Conservation (phyloP, 2,888 invertebrate species). For the Thereva nobilitata region DNA sequence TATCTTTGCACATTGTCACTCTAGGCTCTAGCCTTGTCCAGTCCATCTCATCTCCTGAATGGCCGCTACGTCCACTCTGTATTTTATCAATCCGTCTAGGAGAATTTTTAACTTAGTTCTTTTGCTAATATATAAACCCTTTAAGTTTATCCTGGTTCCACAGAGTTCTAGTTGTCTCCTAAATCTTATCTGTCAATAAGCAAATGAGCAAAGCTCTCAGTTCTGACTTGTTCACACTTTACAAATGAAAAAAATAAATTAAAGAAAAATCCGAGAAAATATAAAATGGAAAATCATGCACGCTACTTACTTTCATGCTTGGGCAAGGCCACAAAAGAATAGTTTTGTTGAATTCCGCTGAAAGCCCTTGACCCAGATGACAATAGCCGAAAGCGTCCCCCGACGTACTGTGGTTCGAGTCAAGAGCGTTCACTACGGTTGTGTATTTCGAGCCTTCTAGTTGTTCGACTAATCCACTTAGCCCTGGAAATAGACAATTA, state of each 20-base stretch:
- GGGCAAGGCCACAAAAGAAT: slow-evolving; percentile 58
- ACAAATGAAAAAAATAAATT: not conserved
- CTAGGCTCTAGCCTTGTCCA: no score
- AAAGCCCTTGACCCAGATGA: slow-evolving; percentile 54
- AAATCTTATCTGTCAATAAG: no score
- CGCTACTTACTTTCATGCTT: slow-evolving; percentile 55
- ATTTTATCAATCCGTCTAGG: no score
- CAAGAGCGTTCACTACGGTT: slow-evolving; percentile 55
- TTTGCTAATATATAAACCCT: no score
- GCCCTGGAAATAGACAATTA: slow-evolving; percentile 48
- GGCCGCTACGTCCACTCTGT: no score
- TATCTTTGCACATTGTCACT: no score
- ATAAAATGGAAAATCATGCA: not conserved
- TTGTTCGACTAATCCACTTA: slow-evolving; percentile 57
- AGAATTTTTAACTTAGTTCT: no score
- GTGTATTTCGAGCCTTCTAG: slow-evolving; percentile 56
- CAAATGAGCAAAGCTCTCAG: not conserved
- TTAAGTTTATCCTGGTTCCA: no score
- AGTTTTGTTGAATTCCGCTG: slow-evolving; percentile 55
- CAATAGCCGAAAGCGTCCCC: slow-evolving; percentile 50
- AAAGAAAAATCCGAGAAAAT: not conserved
- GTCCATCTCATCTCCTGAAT: no score
- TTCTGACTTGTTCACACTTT: not conserved
- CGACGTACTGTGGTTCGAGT: slow-evolving; percentile 44
- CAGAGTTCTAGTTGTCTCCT: no score